Evolutionary conservation across 1,140 invertebrate species (phyloP), one percentile per base, ranked within the genome.

Genomic region (Drosophila ficusphila): DNA sequence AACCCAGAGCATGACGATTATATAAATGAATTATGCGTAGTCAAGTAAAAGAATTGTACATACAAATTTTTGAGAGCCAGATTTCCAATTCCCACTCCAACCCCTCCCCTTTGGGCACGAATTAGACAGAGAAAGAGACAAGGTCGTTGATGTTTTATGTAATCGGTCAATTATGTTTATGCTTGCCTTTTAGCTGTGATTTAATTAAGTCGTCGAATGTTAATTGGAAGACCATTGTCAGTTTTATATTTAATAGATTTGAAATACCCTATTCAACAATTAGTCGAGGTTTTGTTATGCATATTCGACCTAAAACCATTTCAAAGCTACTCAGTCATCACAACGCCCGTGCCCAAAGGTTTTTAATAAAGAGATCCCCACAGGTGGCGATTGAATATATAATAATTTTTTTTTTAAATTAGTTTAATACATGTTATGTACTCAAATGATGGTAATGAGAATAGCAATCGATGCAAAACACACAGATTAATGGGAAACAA

Each of bases 181-280:
- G 73, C 81, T 86, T 86, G 81, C 81, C 81, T 88, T 86, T 88
- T 86, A 88, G 82, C 81, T 86, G 81, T 86, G 81, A 86, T 86
- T 88, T 60, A 72, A 36, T 31, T 44, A 67, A 51, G 41, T 44
- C 41, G 41, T 44, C 41, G 21, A 44, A 25, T 44, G 41, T 44
- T 44, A 21, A 44, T 23, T 44, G 41, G 41, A 44, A 44, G 64
- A 48, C 54, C 31, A 51, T 31, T 53, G 52, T 44, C 46, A 51
- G 49, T 52, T 67, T 52, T 34, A 67, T 61, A 46, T 62, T 61
- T 42, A 54, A 56, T 52, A 56, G 56, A 56, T 54, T 33, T 67
- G 27, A 67, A 51, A 38, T 41, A 33, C 23, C 19, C 53, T 41
- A 62, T 7, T 14, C 53, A n/a, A 19, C 11, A 33, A 14, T 18